Base-by-base conservation (phyloP, 2,113 vertebrate species). In the Odocoileus hemionus region DNA sequence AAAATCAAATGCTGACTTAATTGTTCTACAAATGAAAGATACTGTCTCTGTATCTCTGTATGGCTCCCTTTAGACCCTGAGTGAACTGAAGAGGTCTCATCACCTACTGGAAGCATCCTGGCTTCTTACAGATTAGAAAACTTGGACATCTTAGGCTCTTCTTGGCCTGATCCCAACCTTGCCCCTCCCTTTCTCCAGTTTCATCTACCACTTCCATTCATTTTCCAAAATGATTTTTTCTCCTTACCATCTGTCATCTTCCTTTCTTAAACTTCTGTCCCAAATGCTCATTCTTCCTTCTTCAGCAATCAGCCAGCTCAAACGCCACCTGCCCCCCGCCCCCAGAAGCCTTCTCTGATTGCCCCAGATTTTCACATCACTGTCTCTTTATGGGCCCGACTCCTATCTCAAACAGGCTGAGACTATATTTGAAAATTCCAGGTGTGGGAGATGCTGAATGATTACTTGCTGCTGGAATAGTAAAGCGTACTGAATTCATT, bases 1-100 rank as follows among this genome's bases (percentile, higher is more conserved):
- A 57, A 90, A 91, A 79, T 64, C 82, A 88, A 93, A 84, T 61
- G 52, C 39, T 43, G 43, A 61, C 39, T 86, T 45, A 80, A 88
- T 43, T 94, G 36, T 52, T 39, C 26, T 67, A 16, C 61, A 67
- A 52, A 15, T 47, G 80, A 25, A 85, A 84, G 58, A 47, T 15
- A 70, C 7, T 74, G 13, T 79, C 52, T 91, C 60, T 30, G 14
- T 80, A 13, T 57, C 23, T 87, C 39, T 36, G 1, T 33, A 10
- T 4, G 13, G 3, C 21, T 85, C 33, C 57, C 2, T 5, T 11
- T 30, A 67, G 86, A 82, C 45, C 12, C 36, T 6, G 28, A 50
- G 10, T 19, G 28, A 58, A 3, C 1, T 87, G 47, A 89, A 0
- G 2, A 39, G 36, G 17, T 21, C 33, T 60, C n/a, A 7, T 0